Evolutionary conservation across 37 sponge, comb jelly and placozoan genomes (phyloP).

Genomic region (Agelas oroides): DNA sequence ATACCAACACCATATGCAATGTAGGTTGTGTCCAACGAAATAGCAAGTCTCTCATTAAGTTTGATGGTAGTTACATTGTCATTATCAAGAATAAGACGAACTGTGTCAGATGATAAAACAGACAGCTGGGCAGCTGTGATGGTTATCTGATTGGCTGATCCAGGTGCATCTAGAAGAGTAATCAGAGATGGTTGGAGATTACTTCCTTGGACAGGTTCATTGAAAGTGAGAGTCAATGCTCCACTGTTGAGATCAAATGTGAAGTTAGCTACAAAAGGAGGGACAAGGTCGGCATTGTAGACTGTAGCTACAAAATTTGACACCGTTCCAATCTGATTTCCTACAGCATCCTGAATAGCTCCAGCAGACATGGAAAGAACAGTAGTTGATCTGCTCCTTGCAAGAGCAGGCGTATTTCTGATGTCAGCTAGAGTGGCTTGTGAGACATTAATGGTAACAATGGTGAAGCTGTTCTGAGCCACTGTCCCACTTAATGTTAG

Average conservation of each 20-base stretch:
- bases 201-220: slow-evolving; percentile 60
- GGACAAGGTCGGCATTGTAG: slow-evolving; percentile 75
- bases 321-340: slow-evolving; percentile 14
- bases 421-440: slow-evolving; percentile 26
- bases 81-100: slow-evolving; percentile 22
- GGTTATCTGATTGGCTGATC: slow-evolving; percentile 2
- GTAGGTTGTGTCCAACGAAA: slow-evolving; percentile 58
- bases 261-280: slow-evolving; percentile 60
- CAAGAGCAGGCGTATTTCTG: slow-evolving; percentile 43
- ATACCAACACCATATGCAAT: slow-evolving; percentile 20
- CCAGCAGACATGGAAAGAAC: slow-evolving; percentile 23
- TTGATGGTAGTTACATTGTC: slow-evolving; percentile 57
- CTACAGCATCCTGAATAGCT: slow-evolving; percentile 66
- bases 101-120: slow-evolving; percentile 7
- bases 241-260: slow-evolving; percentile 81
- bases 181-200: slow-evolving; percentile 48
- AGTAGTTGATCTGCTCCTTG: slow-evolving; percentile 51
- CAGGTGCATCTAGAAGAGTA: slow-evolving; percentile 35
- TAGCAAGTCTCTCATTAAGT: slow-evolving; percentile 54
- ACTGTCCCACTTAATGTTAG: slow-evolving; percentile 22
- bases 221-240: slow-evolving; percentile 62
- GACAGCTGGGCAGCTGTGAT: background rate
- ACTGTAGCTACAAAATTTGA: slow-evolving; percentile 11
- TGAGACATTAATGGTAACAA: slow-evolving; percentile 55
- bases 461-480: slow-evolving; percentile 3